These are phyloP conservation scores for Anisognathus igniventris DNA, from an alignment of 2,797 vertebrate genomes.

Conservation along the genomic window DNA sequence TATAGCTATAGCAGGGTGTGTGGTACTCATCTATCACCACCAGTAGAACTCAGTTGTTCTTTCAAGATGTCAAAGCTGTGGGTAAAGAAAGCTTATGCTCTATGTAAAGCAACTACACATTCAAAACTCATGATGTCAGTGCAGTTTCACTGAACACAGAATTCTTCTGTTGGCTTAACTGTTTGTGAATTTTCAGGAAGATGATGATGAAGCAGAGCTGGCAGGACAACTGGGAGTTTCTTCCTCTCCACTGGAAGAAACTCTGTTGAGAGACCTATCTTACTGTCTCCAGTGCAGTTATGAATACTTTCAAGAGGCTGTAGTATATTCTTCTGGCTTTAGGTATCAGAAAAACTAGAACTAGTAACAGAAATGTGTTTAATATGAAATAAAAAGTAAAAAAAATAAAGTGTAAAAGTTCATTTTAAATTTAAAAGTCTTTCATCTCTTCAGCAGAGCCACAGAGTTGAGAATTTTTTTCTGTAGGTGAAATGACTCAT, in stretches of 20 bases:
- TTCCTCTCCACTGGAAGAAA: background rate
- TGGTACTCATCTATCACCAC: background rate
- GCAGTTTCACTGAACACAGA: background rate
- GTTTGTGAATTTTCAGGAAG: background rate
- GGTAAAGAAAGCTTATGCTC: background rate
- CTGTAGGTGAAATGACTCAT: background rate
- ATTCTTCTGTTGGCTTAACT: fast-evolving
- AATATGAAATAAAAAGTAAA: background rate
- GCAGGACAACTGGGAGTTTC: background rate
- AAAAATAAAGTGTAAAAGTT: background rate
- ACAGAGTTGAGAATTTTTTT: background rate
- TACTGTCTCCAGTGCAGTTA: background rate
- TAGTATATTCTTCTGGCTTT: background rate
- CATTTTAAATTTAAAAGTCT: background rate
- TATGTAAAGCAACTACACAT: background rate
- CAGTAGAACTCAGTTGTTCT: background rate
- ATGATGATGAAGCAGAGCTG: background rate
- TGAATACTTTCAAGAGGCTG: background rate
- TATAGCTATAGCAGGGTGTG: background rate
- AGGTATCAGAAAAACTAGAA: background rate
- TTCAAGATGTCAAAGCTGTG: background rate
- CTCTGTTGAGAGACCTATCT: background rate
- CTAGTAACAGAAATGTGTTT: background rate
- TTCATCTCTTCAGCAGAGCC: background rate
- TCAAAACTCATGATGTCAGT: background rate